These are phyloP conservation scores for Catonia carolina DNA, from an alignment of 2,888 invertebrate genomes.

Conservation along the genomic window DNA sequence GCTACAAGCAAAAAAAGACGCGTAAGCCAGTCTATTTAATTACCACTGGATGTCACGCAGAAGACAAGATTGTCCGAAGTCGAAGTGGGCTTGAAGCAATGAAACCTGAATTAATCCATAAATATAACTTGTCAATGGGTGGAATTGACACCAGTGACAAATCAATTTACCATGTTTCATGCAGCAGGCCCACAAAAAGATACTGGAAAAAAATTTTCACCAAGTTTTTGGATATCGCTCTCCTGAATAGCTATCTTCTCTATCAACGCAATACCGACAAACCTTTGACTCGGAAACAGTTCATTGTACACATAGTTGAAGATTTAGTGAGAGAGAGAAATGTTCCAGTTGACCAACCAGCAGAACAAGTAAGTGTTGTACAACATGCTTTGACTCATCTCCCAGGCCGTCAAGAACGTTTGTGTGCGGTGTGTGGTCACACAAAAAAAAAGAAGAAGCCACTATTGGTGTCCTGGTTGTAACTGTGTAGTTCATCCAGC, in stretches of 20 bases:
- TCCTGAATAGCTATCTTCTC: slow-evolving; percentile 10
- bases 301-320: neutral
- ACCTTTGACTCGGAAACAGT: neutral
- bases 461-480: neutral
- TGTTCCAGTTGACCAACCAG: neutral
- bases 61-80: slow-evolving; percentile 6
- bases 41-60: slow-evolving; percentile 17
- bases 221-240: slow-evolving; percentile 16
- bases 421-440: slow-evolving; percentile 3
- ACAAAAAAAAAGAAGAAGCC: neutral
- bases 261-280: slow-evolving; percentile 14
- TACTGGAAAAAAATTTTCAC: slow-evolving; percentile 20
- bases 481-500: slow-evolving; percentile 3
- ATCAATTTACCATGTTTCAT: slow-evolving; percentile 11
- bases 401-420: slow-evolving; percentile 7
- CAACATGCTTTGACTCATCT: slow-evolving; percentile 12
- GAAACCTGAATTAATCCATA: slow-evolving; percentile 15
- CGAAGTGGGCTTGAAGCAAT: slow-evolving; percentile 4
- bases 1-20: slow-evolving; percentile 13
- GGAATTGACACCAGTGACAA: slow-evolving; percentile 15
- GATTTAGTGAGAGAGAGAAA: neutral
- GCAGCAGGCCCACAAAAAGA: slow-evolving; percentile 12
- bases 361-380: too few species aligned
- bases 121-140: slow-evolving; percentile 13
- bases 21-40: slow-evolving; percentile 16